These are phyloP conservation scores for Eulemur coronatus DNA, from an alignment of 2,797 vertebrate genomes.

Conservation along the genomic window DNA sequence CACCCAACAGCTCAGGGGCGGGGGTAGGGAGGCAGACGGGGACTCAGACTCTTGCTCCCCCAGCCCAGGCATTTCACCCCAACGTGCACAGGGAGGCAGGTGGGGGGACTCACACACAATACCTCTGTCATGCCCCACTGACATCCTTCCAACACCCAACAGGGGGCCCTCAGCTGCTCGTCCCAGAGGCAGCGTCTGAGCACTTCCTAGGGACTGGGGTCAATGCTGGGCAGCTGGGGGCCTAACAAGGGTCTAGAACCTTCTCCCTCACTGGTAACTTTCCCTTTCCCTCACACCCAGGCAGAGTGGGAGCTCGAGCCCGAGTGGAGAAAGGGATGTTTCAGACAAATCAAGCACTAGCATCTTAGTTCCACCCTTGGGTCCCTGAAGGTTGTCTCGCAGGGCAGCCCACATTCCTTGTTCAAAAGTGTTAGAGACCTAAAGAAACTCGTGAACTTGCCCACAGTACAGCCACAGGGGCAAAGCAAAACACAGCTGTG, in stretches of 20 bases:
- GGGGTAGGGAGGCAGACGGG: neutral
- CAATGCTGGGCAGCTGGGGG: neutral
- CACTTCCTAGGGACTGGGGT: accelerated
- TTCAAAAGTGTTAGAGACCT: neutral
- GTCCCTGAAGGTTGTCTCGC: neutral
- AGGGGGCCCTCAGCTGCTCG: neutral
- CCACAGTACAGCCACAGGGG: neutral
- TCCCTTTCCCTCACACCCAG: neutral
- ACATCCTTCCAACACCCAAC: neutral
- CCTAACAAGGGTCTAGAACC: neutral
- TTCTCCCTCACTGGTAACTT: neutral
- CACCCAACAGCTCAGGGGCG: accelerated
- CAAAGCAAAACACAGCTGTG: neutral
- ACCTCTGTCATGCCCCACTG: neutral
- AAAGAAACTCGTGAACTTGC: neutral
- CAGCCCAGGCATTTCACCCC: accelerated
- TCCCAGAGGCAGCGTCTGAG: neutral
- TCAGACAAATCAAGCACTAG: neutral
- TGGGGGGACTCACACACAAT: accelerated
- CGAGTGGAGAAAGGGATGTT: accelerated
- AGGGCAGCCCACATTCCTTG: neutral
- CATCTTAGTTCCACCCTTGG: accelerated
- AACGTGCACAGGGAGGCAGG: neutral
- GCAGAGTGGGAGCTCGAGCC: neutral
- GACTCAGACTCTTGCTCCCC: neutral